Percentiles rank a stretch among this genome's conserved stretches.
These are phyloP conservation scores for Eulemur albifrons DNA, from an alignment of 2,797 vertebrate genomes.

Conservation along the genomic window DNA sequence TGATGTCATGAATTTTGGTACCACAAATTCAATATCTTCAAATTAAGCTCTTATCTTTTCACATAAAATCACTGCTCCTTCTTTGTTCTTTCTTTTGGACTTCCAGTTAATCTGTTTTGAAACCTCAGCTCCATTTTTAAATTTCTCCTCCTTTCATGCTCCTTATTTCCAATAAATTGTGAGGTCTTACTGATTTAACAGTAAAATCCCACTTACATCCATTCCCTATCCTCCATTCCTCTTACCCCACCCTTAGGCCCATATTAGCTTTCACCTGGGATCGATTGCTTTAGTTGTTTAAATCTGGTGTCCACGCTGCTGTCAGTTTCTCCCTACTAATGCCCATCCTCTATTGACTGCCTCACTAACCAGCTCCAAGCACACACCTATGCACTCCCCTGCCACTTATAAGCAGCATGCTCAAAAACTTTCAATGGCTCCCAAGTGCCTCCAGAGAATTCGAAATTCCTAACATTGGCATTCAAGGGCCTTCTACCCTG, in stretches of 20 bases:
- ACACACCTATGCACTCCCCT: background rate
- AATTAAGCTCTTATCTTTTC: background rate
- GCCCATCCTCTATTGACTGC: background rate
- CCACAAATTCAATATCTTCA: background rate
- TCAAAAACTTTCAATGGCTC: background rate
- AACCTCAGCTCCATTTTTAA: background rate
- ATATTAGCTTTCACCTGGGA: background rate
- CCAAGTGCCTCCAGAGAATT: background rate
- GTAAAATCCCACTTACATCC: background rate
- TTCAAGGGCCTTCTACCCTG: background rate
- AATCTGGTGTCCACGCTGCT: background rate
- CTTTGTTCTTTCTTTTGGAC: background rate
- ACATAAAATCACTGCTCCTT: background rate
- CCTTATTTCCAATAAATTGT: background rate
- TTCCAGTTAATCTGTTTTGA: background rate
- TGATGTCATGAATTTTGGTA: background rate
- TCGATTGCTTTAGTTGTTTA: background rate
- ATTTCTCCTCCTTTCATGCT: background rate
- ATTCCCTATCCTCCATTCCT: background rate
- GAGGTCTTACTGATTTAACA: background rate
- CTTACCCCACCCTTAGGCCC: background rate
- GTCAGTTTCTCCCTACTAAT: background rate
- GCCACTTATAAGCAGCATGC: background rate
- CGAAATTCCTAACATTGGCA: background rate
- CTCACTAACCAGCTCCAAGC: background rate